Evolutionary conservation across 2,888 invertebrate species (phyloP), one percentile per base, ranked within the genome.

Genomic region (Drosophila paramelanica): DNA sequence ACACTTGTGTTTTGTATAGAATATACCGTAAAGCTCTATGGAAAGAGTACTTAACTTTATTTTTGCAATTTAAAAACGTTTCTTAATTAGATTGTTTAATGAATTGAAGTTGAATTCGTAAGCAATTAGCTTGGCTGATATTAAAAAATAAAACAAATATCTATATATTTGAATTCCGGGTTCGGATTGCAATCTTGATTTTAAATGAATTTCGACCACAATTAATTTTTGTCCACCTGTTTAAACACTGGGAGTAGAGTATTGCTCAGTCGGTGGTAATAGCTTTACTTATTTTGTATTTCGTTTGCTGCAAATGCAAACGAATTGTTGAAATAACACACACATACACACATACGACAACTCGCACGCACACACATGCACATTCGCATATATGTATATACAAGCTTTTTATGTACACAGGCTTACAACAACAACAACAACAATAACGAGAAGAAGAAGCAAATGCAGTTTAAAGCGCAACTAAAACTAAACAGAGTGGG

Each of bases 391-490:
- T 17, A 14, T 5, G 3, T 42, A 56, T 47, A 41, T 17, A 52
- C 31, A 58, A 77, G 53, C 71, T 68, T 60, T 75, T 58, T 77
- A 77, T 83, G 53, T 77, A 67, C 77, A 77, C 59, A 60, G 52
- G 67, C 67, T 80, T 87, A 81, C 82, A 84, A 47, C 69, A 66
- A 56, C 39, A 58, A 41, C 23, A 23, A 17, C 17, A 17, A 17
- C 73, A 76, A 51, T 61, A 76, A 62, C 43, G 51, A 27, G 65
- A 61, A 77, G 66, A 65, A 59, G 59, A 57, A 76, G 53, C 67
- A 68, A 81, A 69, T 84, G 81, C 84, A 84, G 83, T 83, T 83
- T 83, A 83, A 83, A 83, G 87, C 84, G 81, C 81, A 84, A 79
- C 83, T 83, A 87, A 83, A 83, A 87, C 83, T 83, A 83, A 83